phyloP scores from a whole-genome alignment of 2,888 invertebrate species.

The Peribatodes rhomboidaria region DNA sequence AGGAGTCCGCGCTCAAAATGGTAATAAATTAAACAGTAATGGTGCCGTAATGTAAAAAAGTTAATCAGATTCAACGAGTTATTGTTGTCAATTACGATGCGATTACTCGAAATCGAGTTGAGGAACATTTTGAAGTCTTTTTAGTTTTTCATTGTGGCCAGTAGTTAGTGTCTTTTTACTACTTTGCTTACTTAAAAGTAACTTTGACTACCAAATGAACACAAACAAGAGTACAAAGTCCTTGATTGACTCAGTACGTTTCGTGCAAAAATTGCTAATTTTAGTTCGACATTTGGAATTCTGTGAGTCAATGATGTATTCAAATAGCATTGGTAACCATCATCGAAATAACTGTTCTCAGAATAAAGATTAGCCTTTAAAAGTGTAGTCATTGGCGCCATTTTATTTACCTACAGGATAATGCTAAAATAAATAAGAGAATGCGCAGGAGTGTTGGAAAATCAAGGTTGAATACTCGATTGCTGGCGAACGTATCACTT shows the following conservation, averaged over 20 bases:
- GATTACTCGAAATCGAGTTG: constrained; percentile 9
- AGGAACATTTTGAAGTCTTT: not conserved
- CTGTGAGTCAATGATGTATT: constrained; percentile 58
- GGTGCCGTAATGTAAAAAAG: constrained; percentile 45
- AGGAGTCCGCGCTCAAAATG: constrained; percentile 44
- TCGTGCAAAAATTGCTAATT: constrained; percentile 37
- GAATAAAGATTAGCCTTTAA: constrained; percentile 51
- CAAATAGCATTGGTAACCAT: constrained; percentile 43
- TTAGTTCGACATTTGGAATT: constrained; percentile 43
- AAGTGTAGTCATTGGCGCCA: constrained; percentile 26
- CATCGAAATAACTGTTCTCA: constrained; percentile 44
- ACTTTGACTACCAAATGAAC: not conserved
- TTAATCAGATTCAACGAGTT: constrained; percentile 42
- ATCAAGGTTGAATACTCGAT: no score
- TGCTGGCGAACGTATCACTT: no score
- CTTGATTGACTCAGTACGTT: constrained; percentile 35
- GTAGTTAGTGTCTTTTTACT: no score
- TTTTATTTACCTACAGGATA: constrained; percentile 34
- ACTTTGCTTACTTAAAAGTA: not conserved
- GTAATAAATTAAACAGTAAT: constrained; percentile 46
- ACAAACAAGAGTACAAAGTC: constrained; percentile 3
- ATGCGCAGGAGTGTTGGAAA: not conserved
- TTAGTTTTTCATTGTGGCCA: not conserved
- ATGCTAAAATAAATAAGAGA: constrained; percentile 12
- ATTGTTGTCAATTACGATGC: constrained; percentile 31